Conservation (phyloP, 2,113 vertebrate genomes). For the Mixornis gularis region DNA sequence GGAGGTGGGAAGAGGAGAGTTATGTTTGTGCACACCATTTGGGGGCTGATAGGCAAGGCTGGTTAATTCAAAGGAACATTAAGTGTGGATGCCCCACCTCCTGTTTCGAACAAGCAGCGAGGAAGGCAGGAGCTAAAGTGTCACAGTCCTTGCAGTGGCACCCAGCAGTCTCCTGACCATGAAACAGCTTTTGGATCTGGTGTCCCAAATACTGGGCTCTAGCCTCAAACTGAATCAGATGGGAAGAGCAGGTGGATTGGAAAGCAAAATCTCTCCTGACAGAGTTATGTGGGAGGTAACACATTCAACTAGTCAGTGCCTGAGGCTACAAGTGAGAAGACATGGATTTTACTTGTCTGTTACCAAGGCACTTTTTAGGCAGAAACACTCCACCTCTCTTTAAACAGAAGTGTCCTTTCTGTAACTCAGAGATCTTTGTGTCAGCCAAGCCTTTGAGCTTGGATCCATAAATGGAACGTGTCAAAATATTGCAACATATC, state of each 20-base stretch:
- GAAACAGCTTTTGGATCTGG: not conserved
- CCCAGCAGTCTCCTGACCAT: not conserved
- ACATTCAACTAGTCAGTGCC: not conserved
- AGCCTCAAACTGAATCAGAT: not conserved
- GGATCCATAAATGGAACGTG: not conserved
- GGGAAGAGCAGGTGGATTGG: not conserved
- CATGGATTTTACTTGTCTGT: not conserved
- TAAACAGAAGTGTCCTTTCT: not conserved
- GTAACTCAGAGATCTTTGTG: not conserved
- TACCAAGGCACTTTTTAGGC: not conserved
- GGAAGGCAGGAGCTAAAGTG: not conserved
- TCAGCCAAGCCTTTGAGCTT: not conserved
- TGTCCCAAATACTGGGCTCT: not conserved
- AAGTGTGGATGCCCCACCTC: not conserved
- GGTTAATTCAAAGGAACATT: not conserved
- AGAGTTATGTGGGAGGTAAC: constrained; percentile 10
- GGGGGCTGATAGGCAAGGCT: not conserved
- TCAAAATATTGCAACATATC: not conserved
- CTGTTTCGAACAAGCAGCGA: not conserved
- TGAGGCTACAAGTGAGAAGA: not conserved
- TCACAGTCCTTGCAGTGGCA: not conserved
- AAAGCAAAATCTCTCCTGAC: not conserved
- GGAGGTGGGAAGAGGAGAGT: not conserved
- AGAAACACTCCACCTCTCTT: not conserved
- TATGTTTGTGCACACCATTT: not conserved